These are phyloP conservation scores for Dryadula phaetusa DNA, from an alignment of 2,888 invertebrate genomes.

Conservation along the genomic window DNA sequence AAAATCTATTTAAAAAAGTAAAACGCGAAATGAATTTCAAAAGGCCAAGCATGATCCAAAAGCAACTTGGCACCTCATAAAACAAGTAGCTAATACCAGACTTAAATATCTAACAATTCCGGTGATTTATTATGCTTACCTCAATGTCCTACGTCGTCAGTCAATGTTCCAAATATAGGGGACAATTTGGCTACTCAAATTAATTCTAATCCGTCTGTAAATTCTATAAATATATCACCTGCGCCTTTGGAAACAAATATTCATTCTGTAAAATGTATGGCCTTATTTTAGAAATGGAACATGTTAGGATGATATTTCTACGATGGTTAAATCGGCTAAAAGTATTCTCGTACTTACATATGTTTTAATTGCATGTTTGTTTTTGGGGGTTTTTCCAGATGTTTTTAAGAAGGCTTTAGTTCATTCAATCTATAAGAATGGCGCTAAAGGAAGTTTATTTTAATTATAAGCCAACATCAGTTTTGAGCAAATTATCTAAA, in stretches of 20 bases:
- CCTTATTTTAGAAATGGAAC: not conserved
- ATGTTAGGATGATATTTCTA: no score
- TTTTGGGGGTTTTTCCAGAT: no score
- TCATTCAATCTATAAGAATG: no score
- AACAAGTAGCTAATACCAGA: constrained; percentile 17
- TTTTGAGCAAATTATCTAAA: no score
- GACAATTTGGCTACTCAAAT: not conserved
- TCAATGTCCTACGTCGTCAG: not conserved
- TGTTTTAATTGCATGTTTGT: no score
- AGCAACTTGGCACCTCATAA: constrained; percentile 29
- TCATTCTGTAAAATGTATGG: not conserved
- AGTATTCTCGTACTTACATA: no score
- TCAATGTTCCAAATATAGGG: not conserved
- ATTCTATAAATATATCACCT: not conserved
- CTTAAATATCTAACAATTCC: not conserved
- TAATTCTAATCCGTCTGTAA: not conserved
- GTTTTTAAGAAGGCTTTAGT: no score
- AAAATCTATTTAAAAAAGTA: constrained; percentile 31
- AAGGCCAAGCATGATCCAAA: constrained; percentile 20
- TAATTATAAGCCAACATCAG: no score
- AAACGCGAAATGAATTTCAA: constrained; percentile 27
- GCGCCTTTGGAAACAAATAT: not conserved
- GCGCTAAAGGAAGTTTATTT: no score
- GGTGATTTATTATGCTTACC: not conserved
- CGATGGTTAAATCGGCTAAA: no score